Conservation (phyloP, 2,113 vertebrate species). For the Gambusia affinis region DNA sequence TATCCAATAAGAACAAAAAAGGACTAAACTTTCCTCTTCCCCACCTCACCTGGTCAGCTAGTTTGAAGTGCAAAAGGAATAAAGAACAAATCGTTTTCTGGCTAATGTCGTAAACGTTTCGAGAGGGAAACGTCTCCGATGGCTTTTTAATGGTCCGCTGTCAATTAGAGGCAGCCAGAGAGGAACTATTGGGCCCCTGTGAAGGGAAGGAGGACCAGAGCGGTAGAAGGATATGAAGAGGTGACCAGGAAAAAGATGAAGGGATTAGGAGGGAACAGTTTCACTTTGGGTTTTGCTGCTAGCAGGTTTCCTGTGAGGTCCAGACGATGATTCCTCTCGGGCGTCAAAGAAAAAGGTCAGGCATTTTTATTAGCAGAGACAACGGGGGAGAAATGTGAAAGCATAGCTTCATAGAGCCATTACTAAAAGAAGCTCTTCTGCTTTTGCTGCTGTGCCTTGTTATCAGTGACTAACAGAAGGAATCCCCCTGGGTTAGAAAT, state of each 20-base stretch:
- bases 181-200: slow-evolving; percentile 33
- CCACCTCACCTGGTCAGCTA: neutral
- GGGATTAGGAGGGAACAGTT: neutral
- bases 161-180: slow-evolving; percentile 39
- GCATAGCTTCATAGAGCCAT: no score
- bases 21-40: no score
- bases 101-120: slow-evolving; percentile 6
- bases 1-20: neutral
- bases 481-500: no score
- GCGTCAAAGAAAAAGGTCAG: no score
- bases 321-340: no score
- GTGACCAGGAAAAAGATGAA: neutral
- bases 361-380: no score
- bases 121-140: slow-evolving; percentile 17
- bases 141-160: slow-evolving; percentile 59
- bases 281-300: no score
- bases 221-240: neutral
- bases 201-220: neutral
- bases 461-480: no score
- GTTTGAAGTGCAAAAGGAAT: neutral
- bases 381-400: no score
- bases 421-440: no score
- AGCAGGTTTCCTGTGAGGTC: no score
- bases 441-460: no score
- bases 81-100: slow-evolving; percentile 19